phyloP scores from a whole-genome alignment of 2,113 vertebrate species.

The Puffinus mauretanicus region DNA sequence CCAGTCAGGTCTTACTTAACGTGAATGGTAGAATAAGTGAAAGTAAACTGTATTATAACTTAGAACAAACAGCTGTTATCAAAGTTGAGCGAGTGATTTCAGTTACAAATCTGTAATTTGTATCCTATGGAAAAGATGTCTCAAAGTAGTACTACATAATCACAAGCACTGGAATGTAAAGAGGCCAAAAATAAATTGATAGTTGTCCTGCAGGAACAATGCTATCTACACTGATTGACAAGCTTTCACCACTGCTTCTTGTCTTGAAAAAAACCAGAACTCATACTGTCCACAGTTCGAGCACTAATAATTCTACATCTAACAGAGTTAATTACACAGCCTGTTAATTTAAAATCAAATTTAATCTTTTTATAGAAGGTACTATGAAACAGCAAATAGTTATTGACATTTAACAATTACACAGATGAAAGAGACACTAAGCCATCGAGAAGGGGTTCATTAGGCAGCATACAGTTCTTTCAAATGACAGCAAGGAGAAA shows the following conservation, averaged over 20 bases:
- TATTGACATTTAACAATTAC: not conserved
- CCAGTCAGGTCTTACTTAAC: not conserved
- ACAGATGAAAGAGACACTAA: not conserved
- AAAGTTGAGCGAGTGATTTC: not conserved
- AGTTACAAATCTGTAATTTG: not conserved
- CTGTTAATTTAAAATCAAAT: not conserved
- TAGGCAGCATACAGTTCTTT: not conserved
- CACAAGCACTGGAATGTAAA: slow-evolving; percentile 60
- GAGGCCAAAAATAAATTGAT: slow-evolving; percentile 53
- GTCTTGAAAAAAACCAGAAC: slow-evolving; percentile 32
- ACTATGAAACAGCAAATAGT: not conserved
- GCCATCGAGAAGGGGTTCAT: not conserved
- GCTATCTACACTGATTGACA: slow-evolving; percentile 39
- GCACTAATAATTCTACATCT: not conserved
- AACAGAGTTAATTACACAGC: not conserved
- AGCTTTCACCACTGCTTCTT: slow-evolving; percentile 44
- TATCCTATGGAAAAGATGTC: slow-evolving; percentile 13
- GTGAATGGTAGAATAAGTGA: not conserved
- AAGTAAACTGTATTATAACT: not conserved
- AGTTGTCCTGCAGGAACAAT: slow-evolving; percentile 30
- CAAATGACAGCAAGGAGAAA: not conserved
- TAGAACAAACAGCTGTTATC: not conserved
- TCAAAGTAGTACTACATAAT: slow-evolving; percentile 18
- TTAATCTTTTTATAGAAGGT: not conserved
- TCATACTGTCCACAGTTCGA: not conserved